phyloP scores from a whole-genome alignment of 2,797 vertebrate species.

The Gambusia yucatana region DNA sequence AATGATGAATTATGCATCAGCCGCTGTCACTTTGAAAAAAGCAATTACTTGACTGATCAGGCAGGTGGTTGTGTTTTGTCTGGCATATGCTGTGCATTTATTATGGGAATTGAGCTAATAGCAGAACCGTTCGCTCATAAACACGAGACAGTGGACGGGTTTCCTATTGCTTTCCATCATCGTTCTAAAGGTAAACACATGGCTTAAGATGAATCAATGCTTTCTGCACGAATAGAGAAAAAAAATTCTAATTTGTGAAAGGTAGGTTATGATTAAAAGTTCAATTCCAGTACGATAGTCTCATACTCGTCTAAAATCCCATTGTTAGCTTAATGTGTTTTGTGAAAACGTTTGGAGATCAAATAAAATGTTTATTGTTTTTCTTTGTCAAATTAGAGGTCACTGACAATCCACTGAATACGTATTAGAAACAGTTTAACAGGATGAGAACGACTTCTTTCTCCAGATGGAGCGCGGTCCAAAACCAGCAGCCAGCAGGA shows the following conservation, averaged over 20 bases:
- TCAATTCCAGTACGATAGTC: neutral
- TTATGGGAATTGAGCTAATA: slow-evolving; percentile 58
- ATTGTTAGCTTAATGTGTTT: neutral
- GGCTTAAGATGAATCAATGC: slow-evolving; percentile 5
- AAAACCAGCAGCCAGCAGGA: too few relatives aligned
- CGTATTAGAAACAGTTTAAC: neutral
- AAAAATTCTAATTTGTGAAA: neutral
- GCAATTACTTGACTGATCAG: slow-evolving; percentile 79
- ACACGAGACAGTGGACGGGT: slow-evolving; percentile 23
- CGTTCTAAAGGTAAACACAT: neutral
- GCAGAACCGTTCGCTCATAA: slow-evolving; percentile 32
- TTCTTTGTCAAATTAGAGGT: neutral
- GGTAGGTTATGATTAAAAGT: neutral
- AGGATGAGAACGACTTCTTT: neutral
- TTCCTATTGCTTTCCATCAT: slow-evolving; percentile 16
- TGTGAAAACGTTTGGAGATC: neutral
- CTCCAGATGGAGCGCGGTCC: too few relatives aligned
- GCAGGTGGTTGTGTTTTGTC: slow-evolving; percentile 81
- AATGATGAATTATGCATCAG: slow-evolving; percentile 82
- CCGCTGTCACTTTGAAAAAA: slow-evolving; percentile 78
- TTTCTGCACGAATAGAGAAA: neutral
- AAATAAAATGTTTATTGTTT: neutral
- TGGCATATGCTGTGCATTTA: slow-evolving; percentile 76
- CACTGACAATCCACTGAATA: neutral
- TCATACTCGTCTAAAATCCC: neutral